Evolutionary conservation across 2,888 invertebrate species (phyloP).

Genomic region (Eubasilissa splendida): DNA sequence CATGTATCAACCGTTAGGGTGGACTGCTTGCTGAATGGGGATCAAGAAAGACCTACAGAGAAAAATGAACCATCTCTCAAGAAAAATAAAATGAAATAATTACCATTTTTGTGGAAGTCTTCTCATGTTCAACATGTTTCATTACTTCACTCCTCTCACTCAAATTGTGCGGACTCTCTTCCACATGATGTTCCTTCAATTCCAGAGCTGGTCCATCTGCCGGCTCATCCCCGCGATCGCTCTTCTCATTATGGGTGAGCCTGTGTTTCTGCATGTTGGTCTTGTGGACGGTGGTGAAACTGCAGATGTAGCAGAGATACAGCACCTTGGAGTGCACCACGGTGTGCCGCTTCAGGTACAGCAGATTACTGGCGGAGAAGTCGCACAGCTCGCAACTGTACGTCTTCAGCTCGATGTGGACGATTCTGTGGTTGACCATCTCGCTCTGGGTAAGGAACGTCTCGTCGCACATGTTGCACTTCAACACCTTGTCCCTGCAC

Average conservation of each 20-base stretch:
- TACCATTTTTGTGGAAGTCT: slow-evolving; percentile 5
- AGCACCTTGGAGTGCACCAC: slow-evolving; percentile 8
- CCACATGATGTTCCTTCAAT: not conserved
- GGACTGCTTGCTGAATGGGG: too few species aligned
- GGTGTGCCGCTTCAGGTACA: slow-evolving; percentile 14
- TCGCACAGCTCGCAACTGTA: slow-evolving; percentile 27
- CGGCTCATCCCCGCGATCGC: not conserved
- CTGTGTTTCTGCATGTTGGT: slow-evolving; percentile 30
- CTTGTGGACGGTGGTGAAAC: slow-evolving; percentile 30
- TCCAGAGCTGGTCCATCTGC: not conserved
- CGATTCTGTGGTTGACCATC: slow-evolving; percentile 1
- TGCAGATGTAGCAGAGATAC: slow-evolving; percentile 20
- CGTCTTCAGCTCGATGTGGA: slow-evolving; percentile 21
- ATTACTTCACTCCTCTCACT: not conserved
- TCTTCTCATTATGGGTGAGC: slow-evolving; percentile 18
- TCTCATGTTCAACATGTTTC: not conserved
- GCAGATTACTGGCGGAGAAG: slow-evolving; percentile 18
- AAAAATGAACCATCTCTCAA: not conserved
- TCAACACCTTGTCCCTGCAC: slow-evolving; percentile 13
- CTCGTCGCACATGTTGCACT: slow-evolving; percentile 20
- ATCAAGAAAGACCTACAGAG: too few species aligned
- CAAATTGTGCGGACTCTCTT: slow-evolving; percentile 1
- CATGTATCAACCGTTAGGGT: too few species aligned
- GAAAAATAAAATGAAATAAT: not conserved
- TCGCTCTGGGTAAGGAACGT: slow-evolving; percentile 13